Percentiles rank a stretch among this genome's conserved stretches.
These are phyloP conservation scores for Channa maculata DNA, from an alignment of 2,113 vertebrate species.

Conservation along the genomic window DNA sequence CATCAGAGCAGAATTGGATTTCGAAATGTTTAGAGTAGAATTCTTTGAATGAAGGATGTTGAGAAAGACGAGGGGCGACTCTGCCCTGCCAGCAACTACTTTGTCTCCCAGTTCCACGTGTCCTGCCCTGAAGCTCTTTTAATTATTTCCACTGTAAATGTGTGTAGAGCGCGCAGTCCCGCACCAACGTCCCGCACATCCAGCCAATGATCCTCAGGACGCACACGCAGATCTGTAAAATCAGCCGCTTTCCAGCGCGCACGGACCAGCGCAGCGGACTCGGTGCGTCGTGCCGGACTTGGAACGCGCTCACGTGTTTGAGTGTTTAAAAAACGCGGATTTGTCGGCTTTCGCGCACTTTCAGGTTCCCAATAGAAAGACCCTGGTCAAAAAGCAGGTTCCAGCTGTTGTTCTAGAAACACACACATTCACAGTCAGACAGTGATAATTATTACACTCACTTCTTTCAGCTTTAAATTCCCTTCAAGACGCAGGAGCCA, in stretches of 20 bases:
- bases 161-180: constrained; percentile 33
- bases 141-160: not conserved
- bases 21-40: not conserved
- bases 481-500: constrained; percentile 4
- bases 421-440: not conserved
- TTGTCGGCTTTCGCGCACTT: not conserved
- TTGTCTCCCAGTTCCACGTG: not conserved
- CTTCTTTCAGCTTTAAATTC: constrained; percentile 19
- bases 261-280: not conserved
- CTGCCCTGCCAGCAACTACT: constrained; percentile 7
- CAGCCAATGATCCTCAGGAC: constrained; percentile 11
- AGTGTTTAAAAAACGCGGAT: too few relatives aligned
- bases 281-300: not conserved
- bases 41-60: too few relatives aligned
- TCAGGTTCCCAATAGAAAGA: not conserved
- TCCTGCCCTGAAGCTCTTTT: constrained; percentile 10
- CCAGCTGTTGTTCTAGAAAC: not conserved
- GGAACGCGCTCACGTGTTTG: too few relatives aligned
- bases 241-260: not conserved
- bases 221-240: constrained; percentile 1
- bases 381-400: not conserved
- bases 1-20: not conserved
- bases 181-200: constrained; percentile 22
- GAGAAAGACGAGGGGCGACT: too few relatives aligned
- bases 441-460: not conserved